Evolutionary conservation across 2,797 vertebrate genomes (phyloP).

Genomic region (Acestrorhynchus altus): DNA sequence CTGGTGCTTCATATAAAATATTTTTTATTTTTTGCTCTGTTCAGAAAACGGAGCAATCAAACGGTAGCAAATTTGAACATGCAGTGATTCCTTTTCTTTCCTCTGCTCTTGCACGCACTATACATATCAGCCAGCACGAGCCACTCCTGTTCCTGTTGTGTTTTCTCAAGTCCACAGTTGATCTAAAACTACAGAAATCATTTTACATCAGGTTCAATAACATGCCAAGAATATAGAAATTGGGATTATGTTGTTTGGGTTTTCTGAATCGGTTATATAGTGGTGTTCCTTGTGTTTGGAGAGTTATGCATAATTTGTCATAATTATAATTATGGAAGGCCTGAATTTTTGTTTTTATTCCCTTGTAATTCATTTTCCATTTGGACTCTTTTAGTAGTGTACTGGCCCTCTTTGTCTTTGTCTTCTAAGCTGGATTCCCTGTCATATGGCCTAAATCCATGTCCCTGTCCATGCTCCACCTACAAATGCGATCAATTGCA

Average conservation of each 20-base stretch:
- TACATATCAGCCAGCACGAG: slow-evolving; percentile 35
- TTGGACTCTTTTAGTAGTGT: background rate
- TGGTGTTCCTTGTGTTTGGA: background rate
- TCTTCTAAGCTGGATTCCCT: slow-evolving; percentile 6
- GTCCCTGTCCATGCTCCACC: background rate
- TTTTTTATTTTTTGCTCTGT: slow-evolving; percentile 44
- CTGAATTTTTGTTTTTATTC: slow-evolving; percentile 15
- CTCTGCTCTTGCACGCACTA: slow-evolving; percentile 18
- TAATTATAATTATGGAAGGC: slow-evolving; percentile 10
- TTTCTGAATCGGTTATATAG: background rate
- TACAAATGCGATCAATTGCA: background rate
- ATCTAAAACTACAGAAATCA: background rate
- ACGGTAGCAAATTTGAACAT: slow-evolving; percentile 55
- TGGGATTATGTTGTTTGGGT: background rate
- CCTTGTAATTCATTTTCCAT: background rate
- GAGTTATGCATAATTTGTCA: slow-evolving; percentile 13
- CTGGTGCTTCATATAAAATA: slow-evolving; percentile 54
- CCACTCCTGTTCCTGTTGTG: slow-evolving; percentile 27
- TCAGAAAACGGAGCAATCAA: slow-evolving; percentile 44
- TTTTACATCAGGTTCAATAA: slow-evolving; percentile 17
- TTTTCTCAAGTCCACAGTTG: background rate
- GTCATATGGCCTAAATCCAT: background rate
- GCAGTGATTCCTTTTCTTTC: slow-evolving; percentile 16
- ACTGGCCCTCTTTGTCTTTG: background rate
- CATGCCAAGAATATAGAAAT: slow-evolving; percentile 35